phyloP scores from a whole-genome alignment of 2,888 invertebrate genomes.

The Lydus trimaculatus region DNA sequence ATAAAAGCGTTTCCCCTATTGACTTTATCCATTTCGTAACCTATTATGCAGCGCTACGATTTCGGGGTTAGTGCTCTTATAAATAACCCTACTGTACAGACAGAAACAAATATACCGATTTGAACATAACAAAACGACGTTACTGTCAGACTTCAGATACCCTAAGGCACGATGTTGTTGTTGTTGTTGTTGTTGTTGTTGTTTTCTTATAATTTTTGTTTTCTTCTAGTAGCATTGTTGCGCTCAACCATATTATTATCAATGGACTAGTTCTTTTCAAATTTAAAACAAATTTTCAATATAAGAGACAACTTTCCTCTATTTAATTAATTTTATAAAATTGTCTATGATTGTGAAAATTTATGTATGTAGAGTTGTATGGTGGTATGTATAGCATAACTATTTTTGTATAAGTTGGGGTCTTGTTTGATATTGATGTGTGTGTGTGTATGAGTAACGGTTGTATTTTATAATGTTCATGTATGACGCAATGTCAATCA shows the following conservation, averaged over 20 bases:
- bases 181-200: background rate
- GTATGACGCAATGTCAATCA: conserved; percentile 21
- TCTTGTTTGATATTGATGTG: conserved; percentile 6
- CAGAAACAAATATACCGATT: conserved; percentile 3
- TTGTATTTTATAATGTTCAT: background rate
- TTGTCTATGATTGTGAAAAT: background rate
- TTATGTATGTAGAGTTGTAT: too few species aligned
- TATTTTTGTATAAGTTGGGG: background rate
- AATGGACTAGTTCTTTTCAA: background rate
- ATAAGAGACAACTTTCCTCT: background rate
- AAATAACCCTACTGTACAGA: conserved; percentile 17
- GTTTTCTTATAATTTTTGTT: background rate
- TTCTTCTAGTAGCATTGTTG: background rate
- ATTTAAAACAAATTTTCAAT: background rate
- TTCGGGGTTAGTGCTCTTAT: conserved; percentile 28
- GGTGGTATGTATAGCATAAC: background rate
- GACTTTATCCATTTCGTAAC: conserved; percentile 29
- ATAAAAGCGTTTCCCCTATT: conserved; percentile 29
- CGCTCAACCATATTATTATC: background rate
- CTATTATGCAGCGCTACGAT: conserved; percentile 30
- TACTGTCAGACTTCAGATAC: conserved; percentile 2
- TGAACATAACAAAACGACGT: background rate
- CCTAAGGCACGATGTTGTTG: background rate
- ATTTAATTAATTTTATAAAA: too few species aligned
- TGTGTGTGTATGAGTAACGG: conserved; percentile 10